phyloP scores from a whole-genome alignment of 1,140 invertebrate genomes.

The Triops cancriformis region DNA sequence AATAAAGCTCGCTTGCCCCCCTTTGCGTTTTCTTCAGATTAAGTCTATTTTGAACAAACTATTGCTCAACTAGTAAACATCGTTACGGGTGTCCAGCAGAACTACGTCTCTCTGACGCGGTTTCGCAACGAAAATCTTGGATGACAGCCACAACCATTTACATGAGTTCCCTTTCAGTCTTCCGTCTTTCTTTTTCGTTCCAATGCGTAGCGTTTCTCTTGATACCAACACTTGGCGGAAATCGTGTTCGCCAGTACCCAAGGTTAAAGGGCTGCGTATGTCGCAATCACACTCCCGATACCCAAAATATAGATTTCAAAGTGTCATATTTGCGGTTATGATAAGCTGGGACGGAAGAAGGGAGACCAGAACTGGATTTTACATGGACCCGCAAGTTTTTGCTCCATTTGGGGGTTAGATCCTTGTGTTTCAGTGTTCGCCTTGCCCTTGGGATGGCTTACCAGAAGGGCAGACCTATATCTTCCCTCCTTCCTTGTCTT shows the following conservation, averaged over 20 bases:
- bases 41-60: neutral
- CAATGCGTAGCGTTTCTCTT: neutral
- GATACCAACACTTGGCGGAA: too few relatives aligned
- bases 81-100: neutral
- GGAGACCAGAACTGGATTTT: neutral
- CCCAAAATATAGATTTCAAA: too few relatives aligned
- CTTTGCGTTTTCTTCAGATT: neutral
- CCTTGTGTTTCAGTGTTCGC: neutral
- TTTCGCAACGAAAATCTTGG: conserved; percentile 2
- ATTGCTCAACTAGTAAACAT: neutral
- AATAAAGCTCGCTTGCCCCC: neutral
- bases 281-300: too few relatives aligned
- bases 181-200: neutral
- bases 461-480: neutral
- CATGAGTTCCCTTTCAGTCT: neutral
- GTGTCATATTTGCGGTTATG: neutral
- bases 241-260: too few relatives aligned
- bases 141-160: neutral
- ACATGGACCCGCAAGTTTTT: neutral
- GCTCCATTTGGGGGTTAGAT: neutral
- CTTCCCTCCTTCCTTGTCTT: neutral
- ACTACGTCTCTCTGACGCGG: neutral
- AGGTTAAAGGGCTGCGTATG: too few relatives aligned
- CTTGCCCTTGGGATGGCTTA: neutral
- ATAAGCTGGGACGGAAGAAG: neutral